phyloP scores from a whole-genome alignment of 2,113 vertebrate species.

The Callionymus lyra region DNA sequence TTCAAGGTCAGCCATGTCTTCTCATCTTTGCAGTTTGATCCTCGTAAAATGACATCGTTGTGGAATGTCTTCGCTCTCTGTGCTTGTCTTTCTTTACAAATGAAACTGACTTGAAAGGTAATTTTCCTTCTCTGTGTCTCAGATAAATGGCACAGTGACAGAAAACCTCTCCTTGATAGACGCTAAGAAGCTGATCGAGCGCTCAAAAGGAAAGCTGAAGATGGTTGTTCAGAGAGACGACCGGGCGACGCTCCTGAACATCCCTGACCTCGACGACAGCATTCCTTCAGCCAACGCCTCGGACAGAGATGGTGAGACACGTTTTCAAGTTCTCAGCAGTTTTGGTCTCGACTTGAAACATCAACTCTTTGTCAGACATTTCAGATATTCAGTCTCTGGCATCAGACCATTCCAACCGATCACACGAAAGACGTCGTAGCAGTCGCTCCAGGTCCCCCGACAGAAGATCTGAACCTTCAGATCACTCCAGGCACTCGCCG shows the following conservation, averaged over 20 bases:
- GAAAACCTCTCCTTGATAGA: slow-evolving; percentile 98
- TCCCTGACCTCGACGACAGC: slow-evolving; percentile 95
- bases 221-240: slow-evolving; percentile 98
- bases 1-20: too few relatives aligned
- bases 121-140: slow-evolving; percentile 20
- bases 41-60: too few relatives aligned
- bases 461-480: slow-evolving; percentile 90
- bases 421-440: slow-evolving; percentile 85
- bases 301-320: slow-evolving; percentile 86
- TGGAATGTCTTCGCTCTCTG: too few relatives aligned
- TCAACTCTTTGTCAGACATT: slow-evolving; percentile 77
- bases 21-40: too few relatives aligned
- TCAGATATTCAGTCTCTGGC: slow-evolving; percentile 98
- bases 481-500: slow-evolving; percentile 91
- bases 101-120: too few relatives aligned
- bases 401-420: slow-evolving; percentile 96
- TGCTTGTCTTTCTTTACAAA: too few relatives aligned
- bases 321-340: slow-evolving; percentile 1
- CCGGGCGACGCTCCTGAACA: slow-evolving; percentile 87
- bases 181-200: slow-evolving; percentile 97
- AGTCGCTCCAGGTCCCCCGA: slow-evolving; percentile 91
- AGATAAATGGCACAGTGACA: slow-evolving; percentile 99
- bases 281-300: slow-evolving; percentile 95
- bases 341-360: slow-evolving; percentile 8
- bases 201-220: slow-evolving; percentile 98